Base-by-base conservation (phyloP, 2,888 invertebrate genomes). In the Arge pagana region DNA sequence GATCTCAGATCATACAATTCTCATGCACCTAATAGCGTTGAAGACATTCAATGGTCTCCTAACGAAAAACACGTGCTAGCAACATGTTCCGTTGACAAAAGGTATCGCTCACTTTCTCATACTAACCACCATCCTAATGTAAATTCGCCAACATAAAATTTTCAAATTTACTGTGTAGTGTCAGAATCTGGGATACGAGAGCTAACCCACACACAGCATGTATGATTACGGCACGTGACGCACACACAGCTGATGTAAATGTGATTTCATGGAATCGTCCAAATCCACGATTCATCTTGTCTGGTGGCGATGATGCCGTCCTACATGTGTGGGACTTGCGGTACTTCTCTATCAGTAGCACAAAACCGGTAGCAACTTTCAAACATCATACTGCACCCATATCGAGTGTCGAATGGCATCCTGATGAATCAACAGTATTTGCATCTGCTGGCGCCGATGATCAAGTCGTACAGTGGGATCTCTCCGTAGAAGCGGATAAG, bases 21-120 rank as follows among this genome's bases (percentile, higher is more conserved):
- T 0, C 99, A 99, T 73, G 88, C 87, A 15, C 86, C 83, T 40
- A 62, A 66, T n/a, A 97, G 97, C 21, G 93, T 99, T 8, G 99
- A 99, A 81, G 99, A 99, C 77, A 81, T 99, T 57, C 97, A 98
- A 71, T 99, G 99, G 99, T 97, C 97, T 53, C 97, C 97, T 1
- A 96, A 88, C 78, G 99, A 99, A 80, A 83, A 82, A 61, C 85
- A 90, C 78, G 96, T 96, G 1, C 78, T 94, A 45, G 93, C 93
- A 28, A 89, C 93, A 7, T 93, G 93, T 78, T 93, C 93, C 18
- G 88, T 92, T 2, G 94, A 94, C 71, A 90, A 86, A 79, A 87
- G 79, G 82, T 83, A 71, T 28, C n/a, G 35, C 13, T 50, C 30
- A 37, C 21, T 45, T 19, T 41, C n/a, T n/a, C n/a, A n/a, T n/a